These are phyloP conservation scores for Podiceps cristatus DNA, from an alignment of 2,113 vertebrate species.

Conservation along the genomic window DNA sequence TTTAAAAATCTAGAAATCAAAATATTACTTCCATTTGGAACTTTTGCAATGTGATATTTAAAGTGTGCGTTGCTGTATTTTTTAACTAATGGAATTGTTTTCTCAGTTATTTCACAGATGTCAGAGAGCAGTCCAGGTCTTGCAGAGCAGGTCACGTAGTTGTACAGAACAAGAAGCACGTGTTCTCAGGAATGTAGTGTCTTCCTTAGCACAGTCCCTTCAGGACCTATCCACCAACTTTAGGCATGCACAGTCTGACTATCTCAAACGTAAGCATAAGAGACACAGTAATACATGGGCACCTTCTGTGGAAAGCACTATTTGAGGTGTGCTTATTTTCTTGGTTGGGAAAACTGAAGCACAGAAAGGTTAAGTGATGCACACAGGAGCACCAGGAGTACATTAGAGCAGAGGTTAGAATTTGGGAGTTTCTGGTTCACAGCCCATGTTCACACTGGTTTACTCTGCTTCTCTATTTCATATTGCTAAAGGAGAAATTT, in stretches of 20 bases:
- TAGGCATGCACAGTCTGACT: constrained; percentile 93
- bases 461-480: not conserved
- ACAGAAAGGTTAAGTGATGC: not conserved
- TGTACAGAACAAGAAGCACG: constrained; percentile 92
- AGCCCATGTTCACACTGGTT: not conserved
- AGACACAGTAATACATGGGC: not conserved
- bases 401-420: not conserved
- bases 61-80: not conserved
- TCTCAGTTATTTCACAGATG: constrained; percentile 96
- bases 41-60: not conserved
- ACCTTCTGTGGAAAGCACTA: not conserved
- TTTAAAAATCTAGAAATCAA: not conserved
- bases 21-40: not conserved
- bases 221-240: constrained; percentile 95
- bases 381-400: not conserved
- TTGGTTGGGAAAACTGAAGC: not conserved
- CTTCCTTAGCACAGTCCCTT: constrained; percentile 92
- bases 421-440: not conserved
- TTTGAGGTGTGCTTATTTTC: not conserved
- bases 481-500: not conserved
- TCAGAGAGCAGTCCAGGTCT: constrained; percentile 89
- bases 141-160: constrained; percentile 87
- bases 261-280: constrained; percentile 91
- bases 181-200: constrained; percentile 91
- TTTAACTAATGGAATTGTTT: not conserved